Base-by-base conservation (phyloP, 2,797 vertebrate genomes). In the Enteromius unitaeniatus region DNA sequence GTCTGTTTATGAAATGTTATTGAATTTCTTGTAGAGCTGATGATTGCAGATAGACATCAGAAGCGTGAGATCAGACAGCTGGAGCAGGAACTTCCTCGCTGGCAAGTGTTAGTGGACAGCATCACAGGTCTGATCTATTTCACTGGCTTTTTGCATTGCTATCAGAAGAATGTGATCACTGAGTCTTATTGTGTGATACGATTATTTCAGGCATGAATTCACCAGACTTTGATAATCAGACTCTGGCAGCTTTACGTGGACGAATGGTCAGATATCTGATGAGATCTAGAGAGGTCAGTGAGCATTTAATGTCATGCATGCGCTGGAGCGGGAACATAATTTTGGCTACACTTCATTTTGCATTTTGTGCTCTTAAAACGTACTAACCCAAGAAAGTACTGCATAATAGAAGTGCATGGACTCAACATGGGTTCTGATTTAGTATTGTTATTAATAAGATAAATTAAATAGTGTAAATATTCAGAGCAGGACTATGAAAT, bases 201-300 rank as follows among this genome's bases (percentile, higher is more conserved):
- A 14, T 85, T 40, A 45, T n/a, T 68, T 0, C 88, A 98, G 97
- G 97, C 51, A 98, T 99, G 95, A 98, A 96, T 91, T 97, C 97
- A 84, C 97, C 97, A 0, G 97, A 99, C 89, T 99, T 99, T 4
- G 97, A 99, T 92, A 99, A 97, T 92, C 97, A 99, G 93, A 99
- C 97, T 0, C 92, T 99, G 89, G 97, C 97, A 0, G 97, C 97
- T 2, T 91, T 99, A 75, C 94, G 97, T 73, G 97, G 97, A 78
- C 93, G 97, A 81, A 98, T 99, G 97, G 97, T 99, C n/a, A 95
- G 97, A 69, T 99, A 99, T 91, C 95, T 99, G 40, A 99, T 99
- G 97, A 95, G 97, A 49, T 99, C 97, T 0, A 93, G 97, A 81
- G 97, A 99, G 96, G 97, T 97, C 60, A 92, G 93, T 53, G 1